These are phyloP conservation scores for Tylochromis polylepis DNA, from an alignment of 2,113 vertebrate species.

Conservation along the genomic window DNA sequence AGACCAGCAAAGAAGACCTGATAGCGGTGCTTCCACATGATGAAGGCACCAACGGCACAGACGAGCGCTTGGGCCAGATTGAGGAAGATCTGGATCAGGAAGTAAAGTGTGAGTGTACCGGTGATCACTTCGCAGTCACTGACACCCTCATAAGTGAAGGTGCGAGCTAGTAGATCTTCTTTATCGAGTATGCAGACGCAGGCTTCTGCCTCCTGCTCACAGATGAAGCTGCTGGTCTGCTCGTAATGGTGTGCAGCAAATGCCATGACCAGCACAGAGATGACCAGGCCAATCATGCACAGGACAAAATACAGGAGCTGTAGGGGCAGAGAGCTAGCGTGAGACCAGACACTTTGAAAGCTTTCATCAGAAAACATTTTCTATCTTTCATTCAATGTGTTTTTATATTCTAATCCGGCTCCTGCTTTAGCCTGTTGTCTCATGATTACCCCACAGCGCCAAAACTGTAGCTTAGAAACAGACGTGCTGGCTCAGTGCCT, in stretches of 20 bases:
- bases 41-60: constrained; percentile 81
- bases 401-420: neutral
- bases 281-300: constrained; percentile 78
- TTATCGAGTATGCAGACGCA: constrained; percentile 83
- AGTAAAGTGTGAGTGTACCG: constrained; percentile 77
- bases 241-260: constrained; percentile 83
- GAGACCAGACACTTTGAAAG: neutral
- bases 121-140: constrained; percentile 78
- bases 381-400: neutral
- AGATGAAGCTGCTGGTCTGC: constrained; percentile 77
- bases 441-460: constrained; percentile 33
- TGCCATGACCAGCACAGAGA: constrained; percentile 82
- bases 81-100: constrained; percentile 85
- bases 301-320: constrained; percentile 92
- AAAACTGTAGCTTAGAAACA: constrained; percentile 27
- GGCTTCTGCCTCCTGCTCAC: constrained; percentile 27
- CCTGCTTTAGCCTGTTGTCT: constrained; percentile 15
- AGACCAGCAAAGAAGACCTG: constrained; percentile 90
- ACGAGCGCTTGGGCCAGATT: constrained; percentile 82
- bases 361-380: neutral
- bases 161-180: constrained; percentile 81
- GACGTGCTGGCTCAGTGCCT: constrained; percentile 33
- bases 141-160: constrained; percentile 78
- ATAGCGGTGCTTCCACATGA: constrained; percentile 97
- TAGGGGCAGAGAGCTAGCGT: neutral